A percentile compares a stretch with the other conserved stretches of the same genome.
phyloP scores from a whole-genome alignment of 1,140 invertebrate genomes.

The Drosophila subpulchrella region DNA sequence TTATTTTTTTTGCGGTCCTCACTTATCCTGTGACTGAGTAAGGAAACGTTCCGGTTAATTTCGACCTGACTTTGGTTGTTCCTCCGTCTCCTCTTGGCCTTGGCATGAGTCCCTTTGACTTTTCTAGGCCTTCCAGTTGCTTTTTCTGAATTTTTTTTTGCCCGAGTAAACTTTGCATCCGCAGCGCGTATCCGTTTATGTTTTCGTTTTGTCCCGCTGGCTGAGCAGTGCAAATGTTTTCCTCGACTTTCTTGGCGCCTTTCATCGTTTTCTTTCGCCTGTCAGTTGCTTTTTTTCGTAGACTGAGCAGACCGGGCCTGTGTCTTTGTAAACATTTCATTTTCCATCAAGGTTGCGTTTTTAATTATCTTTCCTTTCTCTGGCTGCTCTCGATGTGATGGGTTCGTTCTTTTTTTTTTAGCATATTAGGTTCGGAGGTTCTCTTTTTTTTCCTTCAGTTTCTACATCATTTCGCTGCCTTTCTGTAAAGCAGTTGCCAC shows the following conservation, averaged over 20 bases:
- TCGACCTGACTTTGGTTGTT: slow-evolving; percentile 52
- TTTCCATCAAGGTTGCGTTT: slow-evolving; percentile 84
- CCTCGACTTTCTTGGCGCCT: slow-evolving; percentile 51
- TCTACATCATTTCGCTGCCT: slow-evolving; percentile 73
- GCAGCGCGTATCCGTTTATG: slow-evolving; percentile 75
- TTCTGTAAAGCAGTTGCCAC: slow-evolving; percentile 30
- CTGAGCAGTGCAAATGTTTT: slow-evolving; percentile 65
- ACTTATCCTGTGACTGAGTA: not conserved
- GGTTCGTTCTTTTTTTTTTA: slow-evolving; percentile 53
- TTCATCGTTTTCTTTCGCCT: slow-evolving; percentile 61
- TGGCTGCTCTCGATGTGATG: slow-evolving; percentile 62
- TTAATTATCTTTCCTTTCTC: slow-evolving; percentile 83
- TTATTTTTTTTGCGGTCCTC: too few species aligned
- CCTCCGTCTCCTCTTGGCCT: slow-evolving; percentile 7
- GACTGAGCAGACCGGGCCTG: slow-evolving; percentile 21
- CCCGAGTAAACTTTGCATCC: slow-evolving; percentile 79
- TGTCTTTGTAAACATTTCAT: slow-evolving; percentile 82
- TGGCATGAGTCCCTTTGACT: slow-evolving; percentile 4
- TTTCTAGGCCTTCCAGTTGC: slow-evolving; percentile 16
- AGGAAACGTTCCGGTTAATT: slow-evolving; percentile 58
- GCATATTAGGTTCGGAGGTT: slow-evolving; percentile 66
- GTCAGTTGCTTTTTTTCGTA: slow-evolving; percentile 50
- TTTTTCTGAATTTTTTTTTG: slow-evolving; percentile 18
- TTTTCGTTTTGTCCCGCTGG: slow-evolving; percentile 67
- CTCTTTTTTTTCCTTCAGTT: slow-evolving; percentile 43